Conservation (phyloP, 2,797 vertebrate species). For the Prionace glauca region DNA sequence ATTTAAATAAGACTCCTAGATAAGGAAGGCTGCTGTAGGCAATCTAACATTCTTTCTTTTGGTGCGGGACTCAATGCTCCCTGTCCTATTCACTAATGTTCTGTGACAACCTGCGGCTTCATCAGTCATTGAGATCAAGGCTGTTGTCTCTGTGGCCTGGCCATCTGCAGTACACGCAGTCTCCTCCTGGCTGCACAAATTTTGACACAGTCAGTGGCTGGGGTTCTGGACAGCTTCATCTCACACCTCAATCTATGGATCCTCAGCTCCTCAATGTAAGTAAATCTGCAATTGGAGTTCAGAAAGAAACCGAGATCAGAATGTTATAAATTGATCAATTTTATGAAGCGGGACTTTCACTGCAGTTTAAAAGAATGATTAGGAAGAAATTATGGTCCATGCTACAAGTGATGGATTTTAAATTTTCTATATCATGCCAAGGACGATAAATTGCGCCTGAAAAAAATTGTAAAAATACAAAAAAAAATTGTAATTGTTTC, state of each 20-base stretch:
- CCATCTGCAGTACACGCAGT: background rate
- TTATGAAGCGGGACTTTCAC: background rate
- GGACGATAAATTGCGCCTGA: background rate
- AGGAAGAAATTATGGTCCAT: background rate
- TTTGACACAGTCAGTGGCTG: background rate
- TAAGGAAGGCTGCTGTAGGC: background rate
- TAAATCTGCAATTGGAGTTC: background rate
- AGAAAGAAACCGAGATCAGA: background rate
- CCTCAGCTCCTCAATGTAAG: background rate
- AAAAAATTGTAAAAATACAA: background rate
- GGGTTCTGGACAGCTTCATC: background rate
- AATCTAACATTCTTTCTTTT: background rate
- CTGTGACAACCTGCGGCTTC: background rate
- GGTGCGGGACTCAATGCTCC: background rate
- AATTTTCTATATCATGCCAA: background rate
- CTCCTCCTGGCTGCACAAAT: background rate
- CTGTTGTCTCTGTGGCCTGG: background rate
- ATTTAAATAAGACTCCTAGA: background rate
- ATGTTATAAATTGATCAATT: background rate
- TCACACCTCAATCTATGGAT: background rate
- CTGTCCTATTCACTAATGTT: background rate
- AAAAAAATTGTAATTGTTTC: background rate
- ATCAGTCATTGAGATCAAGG: background rate
- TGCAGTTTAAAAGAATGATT: background rate
- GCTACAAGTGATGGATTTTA: background rate